phyloP scores from a whole-genome alignment of 1,140 invertebrate species.

The Caenorhabditis inopinata region DNA sequence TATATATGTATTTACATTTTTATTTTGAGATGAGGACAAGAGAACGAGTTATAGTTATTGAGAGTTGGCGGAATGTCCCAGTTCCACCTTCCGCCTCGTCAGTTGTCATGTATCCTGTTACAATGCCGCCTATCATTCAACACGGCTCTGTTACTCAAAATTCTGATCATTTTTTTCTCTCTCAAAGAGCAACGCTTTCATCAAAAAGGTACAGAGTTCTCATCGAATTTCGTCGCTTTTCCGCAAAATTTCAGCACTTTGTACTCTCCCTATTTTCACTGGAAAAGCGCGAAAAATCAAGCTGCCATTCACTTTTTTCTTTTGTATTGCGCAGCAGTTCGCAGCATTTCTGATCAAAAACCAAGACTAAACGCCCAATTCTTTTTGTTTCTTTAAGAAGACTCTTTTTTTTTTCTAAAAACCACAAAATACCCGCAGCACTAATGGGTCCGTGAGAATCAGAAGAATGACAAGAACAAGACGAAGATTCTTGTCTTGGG shows the following conservation, averaged over 20 bases:
- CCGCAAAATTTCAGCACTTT: background rate
- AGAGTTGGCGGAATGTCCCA: background rate
- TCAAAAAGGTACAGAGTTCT: too few species aligned
- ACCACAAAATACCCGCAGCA: background rate
- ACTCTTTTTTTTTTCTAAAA: background rate
- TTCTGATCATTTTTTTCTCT: background rate
- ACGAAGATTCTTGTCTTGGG: background rate
- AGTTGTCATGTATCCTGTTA: slow-evolving; percentile 30
- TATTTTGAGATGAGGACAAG: too few species aligned
- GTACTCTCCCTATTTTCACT: background rate
- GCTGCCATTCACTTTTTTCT: background rate
- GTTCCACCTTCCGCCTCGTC: background rate
- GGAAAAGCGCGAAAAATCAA: background rate
- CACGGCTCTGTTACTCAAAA: background rate
- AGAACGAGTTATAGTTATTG: too few species aligned
- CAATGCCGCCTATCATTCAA: slow-evolving; percentile 23
- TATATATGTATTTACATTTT: too few species aligned
- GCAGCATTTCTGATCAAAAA: slow-evolving; percentile 9
- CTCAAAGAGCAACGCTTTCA: too few species aligned
- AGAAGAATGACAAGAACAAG: background rate
- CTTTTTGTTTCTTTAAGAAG: background rate
- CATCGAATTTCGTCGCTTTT: background rate
- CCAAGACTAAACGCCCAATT: background rate
- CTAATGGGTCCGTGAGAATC: slow-evolving; percentile 29
- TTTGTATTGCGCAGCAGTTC: too few species aligned